Evolutionary conservation across 2,113 vertebrate genomes (phyloP), one percentile per base, ranked within the genome.

Genomic region (Caracal caracal): DNA sequence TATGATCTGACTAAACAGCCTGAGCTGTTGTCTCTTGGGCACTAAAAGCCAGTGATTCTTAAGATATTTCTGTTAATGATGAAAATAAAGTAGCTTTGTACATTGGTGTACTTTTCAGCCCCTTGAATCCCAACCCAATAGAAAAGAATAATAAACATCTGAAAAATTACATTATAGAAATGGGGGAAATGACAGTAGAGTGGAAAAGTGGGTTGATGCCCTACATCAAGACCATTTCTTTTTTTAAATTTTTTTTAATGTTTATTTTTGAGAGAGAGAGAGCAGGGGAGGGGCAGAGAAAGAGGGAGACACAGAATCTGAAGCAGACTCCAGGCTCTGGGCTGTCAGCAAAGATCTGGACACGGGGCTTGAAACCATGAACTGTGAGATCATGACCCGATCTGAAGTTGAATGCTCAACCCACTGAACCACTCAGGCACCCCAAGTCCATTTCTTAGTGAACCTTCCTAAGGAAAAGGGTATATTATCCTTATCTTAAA

Each of bases 1-100:
- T 90, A 76, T 59, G 12, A 70, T 56, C 40, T 92, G 40, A 85
- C 7, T 47, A n/a, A 65, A 17, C 12, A 82, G 12, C 9, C 79
- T 53, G 20, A 93, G 24, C n/a, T 35, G 6, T 71, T 79, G 33
- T 89, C 59, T 78, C 19, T 16, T 78, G 63, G 20, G 66, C 19
- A 90, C 8, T 89, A 59, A 85, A 79, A 88, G 11, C 20, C 10
- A 20, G 6, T 66, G 15, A 47, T 65, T 80, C 68, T 75, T 80
- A 91, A 83, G 19, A 47, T 10, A 79, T 94, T 65, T 96, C 22
- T 91, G 0, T 95, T 71, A 66, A 53, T 82, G 68, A 83, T 83
- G 61, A 49, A 88, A 49, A 19, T 24, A 82, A 79, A 81, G 13
- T 28, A 51, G 59, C 9, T 79, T 86, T 51, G 30, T 88, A 70